Evolutionary conservation across 2,113 vertebrate genomes (phyloP), one percentile per base, ranked within the genome.

Genomic region (Blennius ocellaris): DNA sequence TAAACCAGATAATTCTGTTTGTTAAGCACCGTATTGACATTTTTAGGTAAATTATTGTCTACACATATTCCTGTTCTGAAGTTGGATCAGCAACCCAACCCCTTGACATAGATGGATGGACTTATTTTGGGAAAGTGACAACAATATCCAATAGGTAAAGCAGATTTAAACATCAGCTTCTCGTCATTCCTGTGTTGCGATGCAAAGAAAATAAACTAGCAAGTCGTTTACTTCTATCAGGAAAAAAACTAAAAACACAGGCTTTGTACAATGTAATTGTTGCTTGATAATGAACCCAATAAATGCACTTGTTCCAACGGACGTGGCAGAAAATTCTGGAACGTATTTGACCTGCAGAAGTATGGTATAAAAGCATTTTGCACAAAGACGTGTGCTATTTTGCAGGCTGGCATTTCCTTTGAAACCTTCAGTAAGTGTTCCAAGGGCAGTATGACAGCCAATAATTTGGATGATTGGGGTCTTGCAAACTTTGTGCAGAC

Each of bases 321-420:
- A 1, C 72, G 80, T 74, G 39, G 56, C 2, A 86, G 76, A 11
- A 55, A 85, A 44, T n/a, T 75, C 62, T 73, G 74, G 16, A 85
- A 81, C 78, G 60, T 78, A 53, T 3, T 14, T 39, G 77, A 81
- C 36, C 3, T 83, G 1, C 48, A 77, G 58, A 71, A 9, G 6
- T 75, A 6, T 62, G 69, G 65, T 14, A 69, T 80, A 1, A 52
- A 39, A 80, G 1, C 17, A 59, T 55, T 8, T 61, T 83, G 45
- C 69, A 86, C 15, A 51, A 44, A 50, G 79, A 85, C 21, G 56
- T 86, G 5, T 1, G 71, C 58, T 45, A 74, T 80, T 65, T 78
- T 83, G 16, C 11, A 51, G 44, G 57, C 78, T 58, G 76, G 68
- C 0, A 11, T 83, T 12, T 87, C 73, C 7, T 70, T 80, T 61